Evolutionary conservation across 2,888 invertebrate species (phyloP).

Genomic region (Molanna angustata): DNA sequence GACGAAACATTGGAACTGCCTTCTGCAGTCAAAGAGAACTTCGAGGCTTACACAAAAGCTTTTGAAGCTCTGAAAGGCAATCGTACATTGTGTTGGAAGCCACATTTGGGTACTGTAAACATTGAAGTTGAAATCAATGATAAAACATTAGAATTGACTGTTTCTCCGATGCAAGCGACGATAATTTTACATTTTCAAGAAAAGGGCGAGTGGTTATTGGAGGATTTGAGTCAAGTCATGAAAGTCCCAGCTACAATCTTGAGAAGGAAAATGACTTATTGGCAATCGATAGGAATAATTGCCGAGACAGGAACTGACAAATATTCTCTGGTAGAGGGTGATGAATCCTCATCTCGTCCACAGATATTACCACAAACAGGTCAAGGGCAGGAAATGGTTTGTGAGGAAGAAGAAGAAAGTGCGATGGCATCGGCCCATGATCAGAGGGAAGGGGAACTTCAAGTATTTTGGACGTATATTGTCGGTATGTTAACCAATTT

Average conservation of each 20-base stretch:
- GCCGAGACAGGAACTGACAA: conserved; percentile 72
- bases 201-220: conserved; percentile 81
- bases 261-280: conserved; percentile 84
- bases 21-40: conserved; percentile 70
- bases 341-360: conserved; percentile 47
- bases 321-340: conserved; percentile 68
- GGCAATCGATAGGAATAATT: conserved; percentile 91
- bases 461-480: conserved; percentile 95
- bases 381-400: conserved; percentile 64
- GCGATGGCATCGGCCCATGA: conserved; percentile 94
- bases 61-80: conserved; percentile 92
- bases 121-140: conserved; percentile 87
- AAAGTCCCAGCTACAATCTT: conserved; percentile 85
- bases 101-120: conserved; percentile 88
- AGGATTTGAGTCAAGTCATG: conserved; percentile 80
- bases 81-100: conserved; percentile 90
- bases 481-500: conserved; percentile 96
- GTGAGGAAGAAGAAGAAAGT: conserved; percentile 90
- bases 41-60: conserved; percentile 82
- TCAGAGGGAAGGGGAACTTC: conserved; percentile 90
- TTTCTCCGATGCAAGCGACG: conserved; percentile 91
- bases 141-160: conserved; percentile 74
- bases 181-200: conserved; percentile 92
- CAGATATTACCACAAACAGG: conserved; percentile 54
- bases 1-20: conserved; percentile 91